Conservation (phyloP, 2,888 invertebrate species). For the Aphrophora alni region DNA sequence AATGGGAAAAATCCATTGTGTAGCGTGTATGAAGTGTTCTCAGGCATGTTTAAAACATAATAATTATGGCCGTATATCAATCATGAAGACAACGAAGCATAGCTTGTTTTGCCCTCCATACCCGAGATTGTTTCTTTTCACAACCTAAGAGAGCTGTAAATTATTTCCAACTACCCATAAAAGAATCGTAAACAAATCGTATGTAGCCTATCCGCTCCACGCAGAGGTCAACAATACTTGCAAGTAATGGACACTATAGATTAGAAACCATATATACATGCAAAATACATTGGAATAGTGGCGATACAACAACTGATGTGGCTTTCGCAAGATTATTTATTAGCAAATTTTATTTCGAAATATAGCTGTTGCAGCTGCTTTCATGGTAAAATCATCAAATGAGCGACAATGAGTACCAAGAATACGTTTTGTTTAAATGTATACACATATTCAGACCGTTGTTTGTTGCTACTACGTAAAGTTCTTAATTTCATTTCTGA, state of each 20-base stretch:
- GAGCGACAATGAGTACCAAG: too few relatives aligned
- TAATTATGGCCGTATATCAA: not conserved
- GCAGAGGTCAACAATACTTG: not conserved
- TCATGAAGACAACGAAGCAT: not conserved
- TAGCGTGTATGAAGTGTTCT: not conserved
- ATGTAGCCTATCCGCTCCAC: not conserved
- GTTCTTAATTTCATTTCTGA: too few relatives aligned
- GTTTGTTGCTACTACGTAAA: too few relatives aligned
- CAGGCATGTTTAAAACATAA: not conserved
- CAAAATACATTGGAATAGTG: not conserved
- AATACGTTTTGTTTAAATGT: too few relatives aligned
- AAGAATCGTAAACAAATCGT: not conserved
- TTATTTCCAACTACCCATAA: not conserved
- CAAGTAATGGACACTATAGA: not conserved
- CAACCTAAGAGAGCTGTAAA: not conserved
- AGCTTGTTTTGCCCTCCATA: not conserved
- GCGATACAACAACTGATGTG: not conserved
- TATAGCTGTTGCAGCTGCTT: too few relatives aligned
- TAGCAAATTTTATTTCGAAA: too few relatives aligned
- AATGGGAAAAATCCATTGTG: not conserved
- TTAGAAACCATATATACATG: not conserved
- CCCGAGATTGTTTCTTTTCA: not conserved
- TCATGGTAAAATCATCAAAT: too few relatives aligned
- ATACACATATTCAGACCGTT: too few relatives aligned
- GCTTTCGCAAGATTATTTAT: not conserved